Evolutionary conservation across 1,140 invertebrate species (phyloP), one percentile per base, ranked within the genome.

Genomic region (Drosophila pruinosa): DNA sequence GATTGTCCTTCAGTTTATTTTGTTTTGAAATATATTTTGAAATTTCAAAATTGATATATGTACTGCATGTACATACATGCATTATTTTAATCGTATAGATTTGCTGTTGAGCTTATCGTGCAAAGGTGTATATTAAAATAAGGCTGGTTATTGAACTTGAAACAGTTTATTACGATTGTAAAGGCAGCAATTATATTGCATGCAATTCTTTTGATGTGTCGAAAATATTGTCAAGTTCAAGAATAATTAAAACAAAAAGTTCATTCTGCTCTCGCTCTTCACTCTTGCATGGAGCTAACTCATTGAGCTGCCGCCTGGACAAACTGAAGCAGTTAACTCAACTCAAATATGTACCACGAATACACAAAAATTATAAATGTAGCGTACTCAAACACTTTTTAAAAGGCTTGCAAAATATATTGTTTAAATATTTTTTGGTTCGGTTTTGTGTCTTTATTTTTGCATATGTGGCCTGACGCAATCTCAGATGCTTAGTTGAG

Each of bases 361-460:
- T 56, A 73, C 31, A 39, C 15, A 56, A 48, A 22, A 56, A 56
- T 41, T 48, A 68, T 31, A 19, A 73, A 19, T 34, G 38, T 19
- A 52, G 26, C 69, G 61, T 70, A 83, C 79, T 83, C 72, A 72
- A 83, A 64, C 72, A 56, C 52, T 83, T 85, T 86, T 83, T 70
- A 81, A 88, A 86, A 81, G 81, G 69, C 80, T 86, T 71, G 73
- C 73, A 77, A 80, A 74, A 14, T 26, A 86, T 81, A 68, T 67
- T 86, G 81, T 86, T 86, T 76, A 77, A 85, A 86, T 85, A 85
- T 81, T 86, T 78, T 85, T 85, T 81, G 85, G 72, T 85, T 76
- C 54, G 68, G 43, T 39, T 24, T 14, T 31, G 10, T 34, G 17
- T 54, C 4, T 61, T 47, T 45, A 48, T n/a, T 39, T 57, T 43